These are phyloP conservation scores for Yponomeuta sedellus DNA, from an alignment of 2,888 invertebrate genomes.

Conservation along the genomic window DNA sequence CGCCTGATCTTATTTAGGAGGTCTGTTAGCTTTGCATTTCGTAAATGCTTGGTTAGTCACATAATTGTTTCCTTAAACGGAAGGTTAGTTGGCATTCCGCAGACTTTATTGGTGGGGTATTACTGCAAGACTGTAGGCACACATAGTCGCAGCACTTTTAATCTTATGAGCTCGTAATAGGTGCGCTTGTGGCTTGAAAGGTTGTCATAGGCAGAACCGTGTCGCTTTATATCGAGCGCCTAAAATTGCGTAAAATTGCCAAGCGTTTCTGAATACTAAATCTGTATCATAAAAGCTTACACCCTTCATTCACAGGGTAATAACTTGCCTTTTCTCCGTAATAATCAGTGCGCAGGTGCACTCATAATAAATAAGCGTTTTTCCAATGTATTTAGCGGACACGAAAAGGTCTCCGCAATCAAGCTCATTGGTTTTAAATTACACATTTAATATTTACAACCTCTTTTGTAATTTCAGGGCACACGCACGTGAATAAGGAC, in stretches of 20 bases:
- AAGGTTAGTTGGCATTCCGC: conserved; percentile 6
- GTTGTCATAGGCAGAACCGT: background rate
- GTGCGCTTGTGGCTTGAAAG: background rate
- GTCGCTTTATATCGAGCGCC: background rate
- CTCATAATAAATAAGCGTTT: conserved; percentile 29
- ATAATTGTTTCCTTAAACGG: conserved; percentile 13
- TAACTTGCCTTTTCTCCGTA: conserved; percentile 19
- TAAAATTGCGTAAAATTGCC: background rate
- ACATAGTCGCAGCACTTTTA: background rate
- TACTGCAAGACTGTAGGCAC: background rate
- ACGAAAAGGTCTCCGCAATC: conserved; percentile 27
- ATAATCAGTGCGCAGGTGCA: conserved; percentile 28
- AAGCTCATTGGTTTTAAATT: conserved; percentile 22
- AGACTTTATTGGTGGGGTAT: background rate
- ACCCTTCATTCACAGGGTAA: conserved; percentile 6
- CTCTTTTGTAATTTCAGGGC: background rate
- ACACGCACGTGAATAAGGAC: conserved; percentile 6
- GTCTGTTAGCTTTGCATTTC: conserved; percentile 7
- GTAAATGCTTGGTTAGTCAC: conserved; percentile 15
- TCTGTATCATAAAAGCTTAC: background rate
- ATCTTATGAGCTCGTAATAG: background rate
- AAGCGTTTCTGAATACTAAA: background rate
- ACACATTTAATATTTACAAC: conserved; percentile 10
- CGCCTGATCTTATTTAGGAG: conserved; percentile 17
- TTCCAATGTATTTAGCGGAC: conserved; percentile 21